phyloP scores from a whole-genome alignment of 2,888 invertebrate genomes.

The Hemaris fuciformis region DNA sequence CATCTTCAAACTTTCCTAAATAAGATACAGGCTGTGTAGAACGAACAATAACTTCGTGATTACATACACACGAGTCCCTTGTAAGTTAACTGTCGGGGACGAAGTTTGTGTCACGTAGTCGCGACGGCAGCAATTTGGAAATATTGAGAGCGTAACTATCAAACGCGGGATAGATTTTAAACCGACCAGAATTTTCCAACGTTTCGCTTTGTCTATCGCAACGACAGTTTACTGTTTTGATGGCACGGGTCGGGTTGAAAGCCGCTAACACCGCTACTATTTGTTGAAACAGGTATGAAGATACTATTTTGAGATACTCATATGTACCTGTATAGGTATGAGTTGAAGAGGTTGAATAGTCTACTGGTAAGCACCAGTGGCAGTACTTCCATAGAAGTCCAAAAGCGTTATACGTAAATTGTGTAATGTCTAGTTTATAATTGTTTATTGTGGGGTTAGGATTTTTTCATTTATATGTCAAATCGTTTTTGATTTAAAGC shows the following conservation, averaged over 20 bases:
- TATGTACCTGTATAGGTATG: neutral
- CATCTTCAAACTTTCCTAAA: no score
- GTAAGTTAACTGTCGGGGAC: neutral
- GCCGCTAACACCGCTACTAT: slow-evolving; percentile 22
- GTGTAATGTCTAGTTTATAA: no score
- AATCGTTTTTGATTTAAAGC: no score
- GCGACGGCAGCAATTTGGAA: neutral
- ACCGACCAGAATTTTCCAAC: slow-evolving; percentile 13
- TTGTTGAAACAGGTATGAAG: no score
- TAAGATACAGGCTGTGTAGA: neutral
- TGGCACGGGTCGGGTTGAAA: slow-evolving; percentile 19
- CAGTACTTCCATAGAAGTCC: no score
- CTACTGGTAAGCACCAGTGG: no score
- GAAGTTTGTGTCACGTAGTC: neutral
- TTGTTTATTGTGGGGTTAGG: no score
- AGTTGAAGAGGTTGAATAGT: neutral
- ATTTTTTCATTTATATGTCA: no score
- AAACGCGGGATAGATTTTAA: slow-evolving; percentile 5
- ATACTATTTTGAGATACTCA: no score
- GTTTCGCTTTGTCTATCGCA: slow-evolving; percentile 11
- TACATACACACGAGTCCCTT: no score
- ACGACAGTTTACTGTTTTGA: slow-evolving; percentile 36
- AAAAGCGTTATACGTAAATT: no score
- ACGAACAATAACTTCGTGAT: neutral
- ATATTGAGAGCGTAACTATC: neutral